Evolutionary conservation across 2,113 vertebrate species (phyloP).

Genomic region (Noturus placidus): DNA sequence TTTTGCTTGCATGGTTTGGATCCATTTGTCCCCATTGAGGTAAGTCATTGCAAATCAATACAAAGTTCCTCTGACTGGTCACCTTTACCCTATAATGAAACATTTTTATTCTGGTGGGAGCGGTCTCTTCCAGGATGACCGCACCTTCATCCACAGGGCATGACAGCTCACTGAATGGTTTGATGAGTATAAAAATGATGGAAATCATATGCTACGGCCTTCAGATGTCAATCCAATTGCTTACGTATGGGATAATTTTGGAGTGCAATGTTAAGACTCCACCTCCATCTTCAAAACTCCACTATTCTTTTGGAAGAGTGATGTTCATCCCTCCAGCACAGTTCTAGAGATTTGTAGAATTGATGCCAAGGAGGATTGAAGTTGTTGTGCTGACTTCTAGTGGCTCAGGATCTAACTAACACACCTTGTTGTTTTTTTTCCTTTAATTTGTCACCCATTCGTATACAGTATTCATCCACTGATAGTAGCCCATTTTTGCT

Average conservation of each 20-base stretch:
- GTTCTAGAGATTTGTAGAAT: neutral
- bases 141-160: neutral
- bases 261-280: neutral
- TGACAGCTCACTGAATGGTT: neutral
- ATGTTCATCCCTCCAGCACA: neutral
- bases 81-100: neutral
- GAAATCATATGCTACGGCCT: neutral
- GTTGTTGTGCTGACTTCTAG: neutral
- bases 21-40: neutral
- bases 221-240: neutral
- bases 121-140: neutral
- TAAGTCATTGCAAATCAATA: neutral
- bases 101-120: neutral
- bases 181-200: neutral
- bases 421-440: neutral
- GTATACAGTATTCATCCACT: neutral
- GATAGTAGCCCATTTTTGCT: neutral
- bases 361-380: neutral
- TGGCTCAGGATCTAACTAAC: neutral
- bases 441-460: neutral
- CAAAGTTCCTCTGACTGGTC: neutral
- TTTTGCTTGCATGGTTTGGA: neutral
- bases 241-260: neutral
- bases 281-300: neutral
- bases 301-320: neutral